phyloP scores from a whole-genome alignment of 2,888 invertebrate genomes.

The Xestia sexstrigata region DNA sequence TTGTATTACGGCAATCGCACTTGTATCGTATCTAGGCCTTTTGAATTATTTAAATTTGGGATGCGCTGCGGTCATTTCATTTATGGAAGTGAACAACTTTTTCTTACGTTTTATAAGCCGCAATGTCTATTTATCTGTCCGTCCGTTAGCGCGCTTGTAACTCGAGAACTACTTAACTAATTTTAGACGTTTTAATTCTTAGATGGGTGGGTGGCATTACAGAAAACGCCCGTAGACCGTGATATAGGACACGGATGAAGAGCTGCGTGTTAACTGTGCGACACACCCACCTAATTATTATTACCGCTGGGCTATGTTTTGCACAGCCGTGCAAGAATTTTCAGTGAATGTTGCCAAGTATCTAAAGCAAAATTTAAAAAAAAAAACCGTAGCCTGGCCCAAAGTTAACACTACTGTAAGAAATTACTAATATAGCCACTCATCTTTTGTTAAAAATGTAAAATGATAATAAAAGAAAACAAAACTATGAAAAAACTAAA shows the following conservation, averaged over 20 bases:
- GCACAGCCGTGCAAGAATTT: not conserved
- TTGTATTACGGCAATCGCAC: slow-evolving; percentile 45
- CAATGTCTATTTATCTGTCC: not conserved
- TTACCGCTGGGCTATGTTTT: not conserved
- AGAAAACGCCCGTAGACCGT: not conserved
- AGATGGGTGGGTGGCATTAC: not conserved
- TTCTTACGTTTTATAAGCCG: not conserved
- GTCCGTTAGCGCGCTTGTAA: slow-evolving; percentile 2
- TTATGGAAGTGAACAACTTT: not conserved
- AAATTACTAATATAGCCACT: slow-evolving; percentile 26
- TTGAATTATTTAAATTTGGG: slow-evolving; percentile 23
- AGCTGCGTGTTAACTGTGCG: not conserved
- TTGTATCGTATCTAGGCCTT: slow-evolving; percentile 24
- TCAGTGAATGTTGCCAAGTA: not conserved
- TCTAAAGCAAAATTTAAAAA: not conserved
- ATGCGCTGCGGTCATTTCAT: slow-evolving; percentile 1
- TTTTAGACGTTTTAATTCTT: not conserved
- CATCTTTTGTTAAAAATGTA: slow-evolving; percentile 39
- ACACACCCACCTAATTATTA: not conserved
- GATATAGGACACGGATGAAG: not conserved
- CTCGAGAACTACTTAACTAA: not conserved
- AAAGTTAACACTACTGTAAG: slow-evolving; percentile 23
- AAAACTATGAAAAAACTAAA: slow-evolving; percentile 4
- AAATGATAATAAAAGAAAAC: slow-evolving; percentile 21
- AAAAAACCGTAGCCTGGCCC: slow-evolving; percentile 17